phyloP scores from a whole-genome alignment of 2,113 vertebrate species.

The Delphinapterus leucas region DNA sequence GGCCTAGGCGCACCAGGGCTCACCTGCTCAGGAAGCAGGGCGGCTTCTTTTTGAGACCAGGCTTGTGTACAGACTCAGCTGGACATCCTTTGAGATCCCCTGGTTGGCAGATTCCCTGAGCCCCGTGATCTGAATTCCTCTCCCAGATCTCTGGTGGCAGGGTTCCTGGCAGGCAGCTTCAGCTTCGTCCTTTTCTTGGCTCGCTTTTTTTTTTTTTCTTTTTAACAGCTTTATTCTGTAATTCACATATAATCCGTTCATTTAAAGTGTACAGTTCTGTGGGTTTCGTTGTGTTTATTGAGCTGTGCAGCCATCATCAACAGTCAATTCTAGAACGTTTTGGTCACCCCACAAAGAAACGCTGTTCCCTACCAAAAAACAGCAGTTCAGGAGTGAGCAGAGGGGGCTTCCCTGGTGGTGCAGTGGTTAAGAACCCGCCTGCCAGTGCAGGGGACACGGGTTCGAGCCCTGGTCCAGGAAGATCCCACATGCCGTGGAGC shows the following conservation, averaged over 20 bases:
- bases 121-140: rapidly evolving
- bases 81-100: rapidly evolving
- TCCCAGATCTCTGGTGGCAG: rapidly evolving
- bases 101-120: rapidly evolving
- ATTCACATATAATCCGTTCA: rapidly evolving
- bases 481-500: too few species aligned
- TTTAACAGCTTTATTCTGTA: rapidly evolving
- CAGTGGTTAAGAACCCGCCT: rapidly evolving
- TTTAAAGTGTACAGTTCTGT: rapidly evolving
- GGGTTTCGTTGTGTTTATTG: too few species aligned
- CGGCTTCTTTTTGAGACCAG: rapidly evolving
- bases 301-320: not conserved
- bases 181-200: rapidly evolving
- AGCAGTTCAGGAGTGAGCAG: not conserved
- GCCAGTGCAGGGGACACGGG: not conserved
- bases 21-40: rapidly evolving
- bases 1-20: rapidly evolving
- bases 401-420: not conserved
- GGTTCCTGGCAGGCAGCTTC: too few species aligned
- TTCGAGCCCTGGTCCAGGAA: not conserved
- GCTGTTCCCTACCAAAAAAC: not conserved
- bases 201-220: not conserved
- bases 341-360: not conserved
- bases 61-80: rapidly evolving
- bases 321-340: not conserved